phyloP scores from a whole-genome alignment of 2,888 invertebrate species.

The Leucophora obtusa region DNA sequence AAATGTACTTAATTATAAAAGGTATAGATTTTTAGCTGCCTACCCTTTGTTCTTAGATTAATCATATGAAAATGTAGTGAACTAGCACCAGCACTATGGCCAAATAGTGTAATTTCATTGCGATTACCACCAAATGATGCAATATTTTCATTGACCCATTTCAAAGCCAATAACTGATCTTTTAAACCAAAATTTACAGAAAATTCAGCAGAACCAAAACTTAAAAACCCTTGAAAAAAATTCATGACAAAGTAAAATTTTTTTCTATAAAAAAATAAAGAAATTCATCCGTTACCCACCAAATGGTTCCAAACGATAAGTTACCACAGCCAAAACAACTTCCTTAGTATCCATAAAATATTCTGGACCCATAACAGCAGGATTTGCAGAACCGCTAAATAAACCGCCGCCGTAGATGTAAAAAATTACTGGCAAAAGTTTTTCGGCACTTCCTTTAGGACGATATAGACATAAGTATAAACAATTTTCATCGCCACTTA shows the following conservation, averaged over 20 bases:
- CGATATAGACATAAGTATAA: constrained; percentile 80
- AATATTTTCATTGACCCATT: constrained; percentile 79
- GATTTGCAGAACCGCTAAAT: constrained; percentile 78
- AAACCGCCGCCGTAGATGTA: constrained; percentile 80
- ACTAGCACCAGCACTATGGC: constrained; percentile 79
- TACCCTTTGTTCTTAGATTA: constrained; percentile 77
- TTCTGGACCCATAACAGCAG: constrained; percentile 76
- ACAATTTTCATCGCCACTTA: constrained; percentile 79
- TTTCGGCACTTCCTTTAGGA: constrained; percentile 68
- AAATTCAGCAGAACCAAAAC: constrained; percentile 77
- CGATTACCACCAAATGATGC: constrained; percentile 78
- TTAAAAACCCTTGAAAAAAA: constrained; percentile 75
- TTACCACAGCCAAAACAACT: constrained; percentile 76
- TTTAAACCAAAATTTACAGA: constrained; percentile 79
- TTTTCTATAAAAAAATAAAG: neutral
- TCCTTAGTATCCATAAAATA: constrained; percentile 78
- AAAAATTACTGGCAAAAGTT: constrained; percentile 78
- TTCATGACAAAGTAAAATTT: neutral
- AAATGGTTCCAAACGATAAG: constrained; percentile 76
- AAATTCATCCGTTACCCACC: constrained; percentile 67
- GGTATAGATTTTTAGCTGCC: no score
- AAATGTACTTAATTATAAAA: no score
- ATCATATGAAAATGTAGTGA: constrained; percentile 79
- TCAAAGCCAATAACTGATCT: constrained; percentile 78
- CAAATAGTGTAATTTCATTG: constrained; percentile 78